Evolutionary conservation across 2,113 vertebrate species (phyloP).

Genomic region (Polypterus senegalus): DNA sequence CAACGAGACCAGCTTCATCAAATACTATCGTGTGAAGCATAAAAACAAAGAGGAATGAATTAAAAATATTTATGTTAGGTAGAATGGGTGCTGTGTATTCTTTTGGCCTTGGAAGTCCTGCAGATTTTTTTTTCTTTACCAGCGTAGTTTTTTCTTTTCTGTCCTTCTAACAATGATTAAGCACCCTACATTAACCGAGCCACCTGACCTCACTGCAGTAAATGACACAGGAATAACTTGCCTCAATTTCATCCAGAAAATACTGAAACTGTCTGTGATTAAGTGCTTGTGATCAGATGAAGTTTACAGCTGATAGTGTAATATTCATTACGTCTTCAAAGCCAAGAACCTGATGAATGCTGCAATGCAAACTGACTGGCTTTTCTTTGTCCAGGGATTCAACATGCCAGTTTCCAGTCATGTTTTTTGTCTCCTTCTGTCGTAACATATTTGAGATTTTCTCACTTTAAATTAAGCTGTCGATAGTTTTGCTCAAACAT

Average conservation of each 20-base stretch:
- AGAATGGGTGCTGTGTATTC: no score
- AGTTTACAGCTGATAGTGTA: slow-evolving; percentile 8
- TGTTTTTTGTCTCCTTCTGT: slow-evolving; percentile 7
- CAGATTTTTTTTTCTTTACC: neutral
- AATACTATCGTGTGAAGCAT: no score
- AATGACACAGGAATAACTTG: slow-evolving; percentile 6
- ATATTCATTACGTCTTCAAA: slow-evolving; percentile 9
- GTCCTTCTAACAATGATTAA: slow-evolving; percentile 17
- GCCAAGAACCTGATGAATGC: slow-evolving; percentile 11
- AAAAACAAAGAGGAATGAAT: no score
- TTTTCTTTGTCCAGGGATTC: slow-evolving; percentile 4
- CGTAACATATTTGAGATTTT: slow-evolving; percentile 8
- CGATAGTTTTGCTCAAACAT: neutral
- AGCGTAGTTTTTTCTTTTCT: slow-evolving; percentile 6
- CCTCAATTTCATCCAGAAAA: slow-evolving; percentile 12
- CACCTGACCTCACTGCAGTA: slow-evolving; percentile 9
- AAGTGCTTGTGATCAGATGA: slow-evolving; percentile 9
- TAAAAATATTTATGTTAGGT: no score
- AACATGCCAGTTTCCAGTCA: slow-evolving; percentile 6
- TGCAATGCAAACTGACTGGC: neutral
- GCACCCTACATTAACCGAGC: slow-evolving; percentile 14
- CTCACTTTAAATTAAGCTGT: slow-evolving; percentile 7
- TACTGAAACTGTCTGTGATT: slow-evolving; percentile 12
- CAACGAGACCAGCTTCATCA: no score
- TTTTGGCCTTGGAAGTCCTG: no score